phyloP scores from a whole-genome alignment of 2,113 vertebrate genomes.

The Barnardius zonarius region DNA sequence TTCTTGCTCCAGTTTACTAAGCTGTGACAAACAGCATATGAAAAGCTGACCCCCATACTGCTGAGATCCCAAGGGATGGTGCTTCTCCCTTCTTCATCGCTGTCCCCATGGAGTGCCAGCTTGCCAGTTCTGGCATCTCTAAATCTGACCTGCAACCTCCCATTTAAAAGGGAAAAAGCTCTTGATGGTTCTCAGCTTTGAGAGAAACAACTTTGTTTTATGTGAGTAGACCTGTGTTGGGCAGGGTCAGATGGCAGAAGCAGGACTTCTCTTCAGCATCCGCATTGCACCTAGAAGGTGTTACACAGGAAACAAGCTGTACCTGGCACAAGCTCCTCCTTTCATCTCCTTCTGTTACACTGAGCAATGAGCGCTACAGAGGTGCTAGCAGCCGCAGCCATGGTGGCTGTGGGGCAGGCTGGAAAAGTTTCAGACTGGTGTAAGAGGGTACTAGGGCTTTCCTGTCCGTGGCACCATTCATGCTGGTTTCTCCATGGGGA shows the following conservation, averaged over 20 bases:
- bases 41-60: not conserved
- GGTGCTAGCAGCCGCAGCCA: not conserved
- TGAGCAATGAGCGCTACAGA: not conserved
- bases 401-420: not conserved
- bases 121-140: not conserved
- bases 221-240: not conserved
- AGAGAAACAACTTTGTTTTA: not conserved
- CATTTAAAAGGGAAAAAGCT: not conserved
- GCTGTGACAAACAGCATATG: not conserved
- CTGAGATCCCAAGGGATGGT: not conserved
- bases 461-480: not conserved
- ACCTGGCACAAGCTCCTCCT: not conserved
- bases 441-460: not conserved
- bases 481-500: not conserved
- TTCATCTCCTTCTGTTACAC: not conserved
- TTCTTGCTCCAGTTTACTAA: not conserved
- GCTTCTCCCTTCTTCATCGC: not conserved
- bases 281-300: accelerated
- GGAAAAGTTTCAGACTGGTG: not conserved
- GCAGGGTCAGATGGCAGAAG: not conserved
- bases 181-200: not conserved
- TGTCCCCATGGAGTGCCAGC: not conserved
- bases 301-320: not conserved
- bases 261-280: not conserved
- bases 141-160: not conserved